Percentiles rank a stretch among this genome's conserved stretches.
Evolutionary conservation across 1,140 invertebrate species (phyloP).

Genomic region (Heliconius hermathena): DNA sequence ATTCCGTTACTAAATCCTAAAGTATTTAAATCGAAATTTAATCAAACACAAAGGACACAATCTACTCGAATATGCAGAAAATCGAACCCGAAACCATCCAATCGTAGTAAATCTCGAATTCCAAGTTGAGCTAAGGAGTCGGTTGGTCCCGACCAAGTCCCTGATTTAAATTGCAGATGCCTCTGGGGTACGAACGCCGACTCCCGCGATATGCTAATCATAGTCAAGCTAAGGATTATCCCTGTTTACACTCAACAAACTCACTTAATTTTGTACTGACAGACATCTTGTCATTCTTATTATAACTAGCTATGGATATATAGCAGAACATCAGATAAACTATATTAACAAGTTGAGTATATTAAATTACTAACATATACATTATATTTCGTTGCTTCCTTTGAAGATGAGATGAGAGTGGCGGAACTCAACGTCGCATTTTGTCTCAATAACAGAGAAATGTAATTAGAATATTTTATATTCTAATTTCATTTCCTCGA

Average conservation of each 20-base stretch:
- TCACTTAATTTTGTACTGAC: conserved; percentile 78
- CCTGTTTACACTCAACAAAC: conserved; percentile 81
- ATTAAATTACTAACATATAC: too few species aligned
- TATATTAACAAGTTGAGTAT: background rate
- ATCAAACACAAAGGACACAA: conserved; percentile 56
- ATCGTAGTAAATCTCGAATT: conserved; percentile 77
- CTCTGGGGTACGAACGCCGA: conserved; percentile 68
- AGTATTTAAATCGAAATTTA: conserved; percentile 26
- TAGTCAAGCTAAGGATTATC: conserved; percentile 80
- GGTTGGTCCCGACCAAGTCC: conserved; percentile 67
- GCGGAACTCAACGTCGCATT: too few species aligned
- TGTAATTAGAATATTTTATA: too few species aligned
- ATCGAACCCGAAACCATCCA: conserved; percentile 78
- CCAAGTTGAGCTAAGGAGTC: conserved; percentile 72
- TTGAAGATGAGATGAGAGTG: too few species aligned
- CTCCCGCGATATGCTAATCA: conserved; percentile 80
- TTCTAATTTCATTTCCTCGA: too few species aligned
- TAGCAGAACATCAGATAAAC: background rate
- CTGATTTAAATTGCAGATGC: conserved; percentile 80
- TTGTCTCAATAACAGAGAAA: too few species aligned
- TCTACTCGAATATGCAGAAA: conserved; percentile 76
- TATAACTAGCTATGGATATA: conserved; percentile 8
- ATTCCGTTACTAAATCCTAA: background rate
- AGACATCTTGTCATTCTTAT: conserved; percentile 70
- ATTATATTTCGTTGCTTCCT: too few species aligned